Base-by-base conservation (phyloP, 2,888 invertebrate genomes). In the Agelastica alni region DNA sequence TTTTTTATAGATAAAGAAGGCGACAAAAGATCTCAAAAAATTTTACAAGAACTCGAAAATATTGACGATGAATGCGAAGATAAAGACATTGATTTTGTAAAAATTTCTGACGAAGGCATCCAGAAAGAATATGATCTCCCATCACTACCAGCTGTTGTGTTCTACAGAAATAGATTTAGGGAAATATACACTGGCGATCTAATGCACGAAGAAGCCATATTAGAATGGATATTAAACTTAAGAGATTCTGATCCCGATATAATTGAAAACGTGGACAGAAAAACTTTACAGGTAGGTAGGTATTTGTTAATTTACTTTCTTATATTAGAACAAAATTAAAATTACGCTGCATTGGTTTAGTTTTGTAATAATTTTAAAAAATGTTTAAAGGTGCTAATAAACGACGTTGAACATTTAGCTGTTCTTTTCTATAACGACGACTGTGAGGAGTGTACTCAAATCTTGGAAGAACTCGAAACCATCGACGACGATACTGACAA, bases 11-110 rank as follows among this genome's bases (percentile, higher is more conserved):
- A 94, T 76, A 88, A 90, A 70, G 93, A 93, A 79, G 90, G 90
- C 4, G 93, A 94, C 70, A 92, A 93, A 70, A 90, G 91, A 72
- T 89, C 92, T 16, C 90, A 91, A 64, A 92, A 92, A 73, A 93
- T 94, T 55, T 79, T 95, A 1, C 87, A 87, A 69, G 93, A 94
- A 73, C 74, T 95, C 56, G 95, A 95, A 75, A 93, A 94, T 70
- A 94, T 95, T 66, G 94, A 94, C 70, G 93, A 94, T 67, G 93
- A 93, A 71, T 93, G 93, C 71, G 94, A 94, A 78, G 90, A 93
- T 70, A 89, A 92, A 74, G 88, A 92, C 66, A 92, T 95, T 62
- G 90, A 92, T 74, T 94, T 95, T 72, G 89, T 95, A 0, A 94
- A 94, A 76, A 93, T 93, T 61, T 93, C 93, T 5, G 94, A 94